Evolutionary conservation across 2,797 vertebrate genomes (phyloP).

Genomic region (Bryconaethiops microstoma): DNA sequence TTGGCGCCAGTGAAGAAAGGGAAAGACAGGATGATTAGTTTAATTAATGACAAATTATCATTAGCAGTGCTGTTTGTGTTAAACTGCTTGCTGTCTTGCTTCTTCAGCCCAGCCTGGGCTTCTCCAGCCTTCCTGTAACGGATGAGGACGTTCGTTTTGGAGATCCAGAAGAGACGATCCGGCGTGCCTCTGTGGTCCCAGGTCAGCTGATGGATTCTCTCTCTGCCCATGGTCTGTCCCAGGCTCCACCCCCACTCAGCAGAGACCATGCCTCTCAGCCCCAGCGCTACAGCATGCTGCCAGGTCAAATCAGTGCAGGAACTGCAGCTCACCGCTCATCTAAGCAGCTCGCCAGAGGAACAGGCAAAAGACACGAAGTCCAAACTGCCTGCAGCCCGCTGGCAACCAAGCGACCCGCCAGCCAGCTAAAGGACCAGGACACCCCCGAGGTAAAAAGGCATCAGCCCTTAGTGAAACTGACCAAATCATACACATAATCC

Average conservation of each 20-base stretch:
- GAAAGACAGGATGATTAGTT: too few species aligned
- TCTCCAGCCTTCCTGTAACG: slow-evolving; percentile 70
- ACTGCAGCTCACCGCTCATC: slow-evolving; percentile 59
- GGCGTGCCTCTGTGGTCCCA: slow-evolving; percentile 84
- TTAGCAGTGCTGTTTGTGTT: background rate
- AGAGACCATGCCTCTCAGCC: background rate
- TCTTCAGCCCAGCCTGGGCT: slow-evolving; percentile 62
- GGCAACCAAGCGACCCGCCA: slow-evolving; percentile 74
- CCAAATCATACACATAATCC: too few species aligned
- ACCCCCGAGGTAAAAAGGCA: slow-evolving; percentile 83
- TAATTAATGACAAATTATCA: too few species aligned
- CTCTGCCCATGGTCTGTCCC: slow-evolving; percentile 65
- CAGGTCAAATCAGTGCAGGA: slow-evolving; percentile 65
- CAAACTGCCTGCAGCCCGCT: slow-evolving; percentile 58
- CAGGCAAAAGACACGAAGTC: background rate
- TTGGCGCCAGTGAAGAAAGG: too few species aligned
- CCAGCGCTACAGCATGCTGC: slow-evolving; percentile 73
- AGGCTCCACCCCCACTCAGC: slow-evolving; percentile 4
- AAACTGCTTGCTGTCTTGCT: background rate
- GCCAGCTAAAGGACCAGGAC: slow-evolving; percentile 68
- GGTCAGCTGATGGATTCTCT: slow-evolving; percentile 77
- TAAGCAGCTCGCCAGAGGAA: slow-evolving; percentile 57
- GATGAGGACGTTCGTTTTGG: slow-evolving; percentile 90
- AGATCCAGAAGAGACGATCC: slow-evolving; percentile 87
- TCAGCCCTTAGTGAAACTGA: background rate